These are phyloP conservation scores for Athene noctua DNA, from an alignment of 2,113 vertebrate genomes.

Conservation along the genomic window DNA sequence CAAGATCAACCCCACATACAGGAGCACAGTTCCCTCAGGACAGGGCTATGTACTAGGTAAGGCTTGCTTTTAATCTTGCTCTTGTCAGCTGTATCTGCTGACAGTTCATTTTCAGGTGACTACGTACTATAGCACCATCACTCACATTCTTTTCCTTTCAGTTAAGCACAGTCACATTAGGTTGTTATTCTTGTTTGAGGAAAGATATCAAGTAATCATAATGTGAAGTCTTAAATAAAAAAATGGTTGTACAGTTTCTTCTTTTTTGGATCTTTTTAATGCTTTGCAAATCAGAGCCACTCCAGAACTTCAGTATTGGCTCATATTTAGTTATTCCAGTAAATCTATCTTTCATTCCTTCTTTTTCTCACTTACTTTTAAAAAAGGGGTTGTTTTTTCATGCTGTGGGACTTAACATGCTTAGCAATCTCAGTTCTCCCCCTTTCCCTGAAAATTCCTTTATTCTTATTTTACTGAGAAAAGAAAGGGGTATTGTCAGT, in stretches of 20 bases:
- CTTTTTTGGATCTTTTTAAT: background rate
- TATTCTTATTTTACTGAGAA: conserved; percentile 2
- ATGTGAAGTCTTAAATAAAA: background rate
- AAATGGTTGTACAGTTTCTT: background rate
- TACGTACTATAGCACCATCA: background rate
- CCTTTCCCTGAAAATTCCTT: background rate
- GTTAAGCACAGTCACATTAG: background rate
- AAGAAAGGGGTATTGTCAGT: conserved; percentile 17
- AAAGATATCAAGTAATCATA: background rate
- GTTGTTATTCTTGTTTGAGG: background rate
- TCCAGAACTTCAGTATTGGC: background rate
- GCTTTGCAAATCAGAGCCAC: background rate
- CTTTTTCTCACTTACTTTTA: background rate
- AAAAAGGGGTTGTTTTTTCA: background rate
- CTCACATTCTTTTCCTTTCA: background rate
- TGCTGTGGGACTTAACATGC: background rate
- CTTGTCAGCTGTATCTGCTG: conserved; percentile 50
- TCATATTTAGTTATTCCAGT: background rate
- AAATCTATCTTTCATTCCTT: background rate
- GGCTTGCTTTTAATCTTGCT: conserved; percentile 4
- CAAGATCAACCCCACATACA: background rate
- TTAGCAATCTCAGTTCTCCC: background rate
- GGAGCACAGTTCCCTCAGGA: background rate
- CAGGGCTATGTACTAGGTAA: background rate
- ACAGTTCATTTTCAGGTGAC: conserved; percentile 20